Conservation (phyloP, 1,140 invertebrate species). For the Papilio helenus region DNA sequence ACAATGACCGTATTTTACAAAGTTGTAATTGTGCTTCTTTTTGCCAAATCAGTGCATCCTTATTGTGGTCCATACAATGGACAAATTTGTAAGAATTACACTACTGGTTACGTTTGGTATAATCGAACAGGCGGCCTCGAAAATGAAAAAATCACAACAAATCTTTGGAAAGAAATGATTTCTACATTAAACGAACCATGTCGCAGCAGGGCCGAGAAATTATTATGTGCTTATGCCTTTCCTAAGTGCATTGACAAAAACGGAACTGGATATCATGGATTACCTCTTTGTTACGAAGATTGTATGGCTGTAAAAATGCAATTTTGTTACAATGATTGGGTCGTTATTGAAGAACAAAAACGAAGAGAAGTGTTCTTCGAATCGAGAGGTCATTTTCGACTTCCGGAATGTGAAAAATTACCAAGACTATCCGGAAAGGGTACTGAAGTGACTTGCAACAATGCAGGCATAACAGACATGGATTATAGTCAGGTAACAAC, state of each 20-base stretch:
- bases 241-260: conserved; percentile 90
- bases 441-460: conserved; percentile 88
- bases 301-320: conserved; percentile 94
- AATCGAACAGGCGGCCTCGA: conserved; percentile 89
- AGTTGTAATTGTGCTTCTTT: conserved; percentile 62
- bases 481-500: conserved; percentile 89
- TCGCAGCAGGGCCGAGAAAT: conserved; percentile 92
- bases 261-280: conserved; percentile 79
- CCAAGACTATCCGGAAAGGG: conserved; percentile 86
- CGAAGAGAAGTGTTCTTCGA: conserved; percentile 89
- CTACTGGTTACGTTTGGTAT: conserved; percentile 92
- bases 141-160: conserved; percentile 92
- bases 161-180: conserved; percentile 94
- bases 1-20: conserved; percentile 56
- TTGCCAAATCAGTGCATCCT: conserved; percentile 73
- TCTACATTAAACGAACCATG: conserved; percentile 91
- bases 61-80: conserved; percentile 95
- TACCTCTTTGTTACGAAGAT: conserved; percentile 95
- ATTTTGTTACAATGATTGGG: conserved; percentile 97
- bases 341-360: conserved; percentile 94
- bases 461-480: conserved; percentile 92
- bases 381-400: conserved; percentile 92
- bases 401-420: conserved; percentile 93
- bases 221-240: conserved; percentile 96
- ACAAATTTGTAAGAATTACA: conserved; percentile 92